Evolutionary conservation across 2,888 invertebrate genomes (phyloP).

Genomic region (Habrosyne pyritoides): DNA sequence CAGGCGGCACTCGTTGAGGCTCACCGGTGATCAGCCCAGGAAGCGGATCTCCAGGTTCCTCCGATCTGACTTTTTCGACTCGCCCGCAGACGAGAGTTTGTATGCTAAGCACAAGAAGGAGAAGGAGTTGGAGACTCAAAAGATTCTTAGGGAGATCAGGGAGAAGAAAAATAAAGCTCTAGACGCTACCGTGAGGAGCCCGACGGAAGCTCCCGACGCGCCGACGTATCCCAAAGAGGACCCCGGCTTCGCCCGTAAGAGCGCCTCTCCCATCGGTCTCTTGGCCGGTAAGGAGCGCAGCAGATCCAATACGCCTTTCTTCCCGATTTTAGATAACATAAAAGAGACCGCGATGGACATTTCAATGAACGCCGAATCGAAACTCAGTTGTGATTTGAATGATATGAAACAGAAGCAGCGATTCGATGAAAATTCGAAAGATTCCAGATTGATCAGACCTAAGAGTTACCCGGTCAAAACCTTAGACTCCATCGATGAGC

Average conservation of each 20-base stretch:
- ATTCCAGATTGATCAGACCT: constrained; percentile 77
- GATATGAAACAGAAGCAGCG: constrained; percentile 45
- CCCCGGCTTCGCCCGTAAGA: constrained; percentile 49
- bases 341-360: constrained; percentile 68
- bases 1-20: constrained; percentile 61
- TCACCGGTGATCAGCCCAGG: constrained; percentile 69
- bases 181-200: constrained; percentile 55
- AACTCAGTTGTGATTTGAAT: constrained; percentile 33
- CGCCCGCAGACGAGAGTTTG: constrained; percentile 86
- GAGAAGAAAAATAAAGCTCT: constrained; percentile 81
- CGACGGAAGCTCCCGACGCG: constrained; percentile 44
- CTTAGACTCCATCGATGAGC: constrained; percentile 58
- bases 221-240: constrained; percentile 52
- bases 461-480: constrained; percentile 84
- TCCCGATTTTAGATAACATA: constrained; percentile 78
- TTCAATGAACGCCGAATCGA: constrained; percentile 34
- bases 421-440: constrained; percentile 59
- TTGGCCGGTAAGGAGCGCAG: constrained; percentile 68
- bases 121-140: constrained; percentile 87
- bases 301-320: constrained; percentile 76
- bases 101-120: constrained; percentile 85
- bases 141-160: constrained; percentile 86
- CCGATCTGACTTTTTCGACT: constrained; percentile 90
- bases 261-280: constrained; percentile 64
- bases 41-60: constrained; percentile 87